Evolutionary conservation across 2,113 vertebrate species (phyloP).

Genomic region (Cyrtonyx montezumae): DNA sequence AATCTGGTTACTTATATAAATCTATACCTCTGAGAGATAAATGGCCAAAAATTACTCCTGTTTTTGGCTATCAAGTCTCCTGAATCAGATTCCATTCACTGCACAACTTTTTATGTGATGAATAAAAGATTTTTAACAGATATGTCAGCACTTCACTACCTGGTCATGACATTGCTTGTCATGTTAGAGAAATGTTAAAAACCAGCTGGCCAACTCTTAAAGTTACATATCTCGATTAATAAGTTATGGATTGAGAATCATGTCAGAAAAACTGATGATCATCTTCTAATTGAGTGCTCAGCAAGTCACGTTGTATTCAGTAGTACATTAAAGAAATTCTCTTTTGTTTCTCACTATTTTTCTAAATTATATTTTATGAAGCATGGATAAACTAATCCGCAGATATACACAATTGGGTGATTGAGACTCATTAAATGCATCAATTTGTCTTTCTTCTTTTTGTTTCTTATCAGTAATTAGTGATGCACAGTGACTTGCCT

Average conservation of each 20-base stretch:
- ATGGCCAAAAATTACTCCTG: neutral
- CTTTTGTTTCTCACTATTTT: slow-evolving; percentile 45
- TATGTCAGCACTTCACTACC: neutral
- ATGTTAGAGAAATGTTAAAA: slow-evolving; percentile 1
- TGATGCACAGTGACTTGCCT: slow-evolving; percentile 52
- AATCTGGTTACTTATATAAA: neutral
- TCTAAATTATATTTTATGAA: slow-evolving; percentile 48
- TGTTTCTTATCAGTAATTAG: slow-evolving; percentile 71
- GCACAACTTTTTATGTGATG: neutral
- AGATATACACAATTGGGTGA: slow-evolving; percentile 7
- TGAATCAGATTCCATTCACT: neutral
- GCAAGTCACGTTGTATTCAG: neutral
- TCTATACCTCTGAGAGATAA: neutral
- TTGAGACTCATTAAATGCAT: slow-evolving; percentile 59
- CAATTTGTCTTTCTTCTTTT: slow-evolving; percentile 58
- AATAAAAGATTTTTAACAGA: neutral
- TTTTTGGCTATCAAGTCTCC: neutral
- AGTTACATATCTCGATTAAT: neutral
- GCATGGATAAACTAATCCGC: neutral
- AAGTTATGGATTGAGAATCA: slow-evolving; percentile 24
- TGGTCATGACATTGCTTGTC: neutral
- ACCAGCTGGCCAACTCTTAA: slow-evolving; percentile 3
- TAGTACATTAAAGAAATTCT: neutral
- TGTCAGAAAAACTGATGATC: slow-evolving; percentile 4
- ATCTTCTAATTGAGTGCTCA: neutral